Conservation (phyloP, 2,113 vertebrate species). For the Bubo scandiacus region DNA sequence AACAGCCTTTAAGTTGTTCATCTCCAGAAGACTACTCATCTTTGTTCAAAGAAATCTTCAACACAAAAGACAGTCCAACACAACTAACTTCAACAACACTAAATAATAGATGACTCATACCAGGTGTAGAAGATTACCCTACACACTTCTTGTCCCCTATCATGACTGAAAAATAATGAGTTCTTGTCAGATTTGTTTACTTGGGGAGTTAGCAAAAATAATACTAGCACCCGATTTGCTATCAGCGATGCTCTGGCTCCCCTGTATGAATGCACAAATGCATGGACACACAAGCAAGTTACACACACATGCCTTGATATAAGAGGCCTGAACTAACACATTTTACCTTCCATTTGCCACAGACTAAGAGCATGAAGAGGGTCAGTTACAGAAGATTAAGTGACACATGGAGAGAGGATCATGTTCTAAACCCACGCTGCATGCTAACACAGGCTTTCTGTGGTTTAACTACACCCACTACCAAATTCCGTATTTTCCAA, state of each 20-base stretch:
- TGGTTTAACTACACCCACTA: not conserved
- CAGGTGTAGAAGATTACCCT: not conserved
- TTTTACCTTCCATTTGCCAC: slow-evolving; percentile 1
- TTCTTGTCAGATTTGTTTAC: not conserved
- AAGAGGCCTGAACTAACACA: not conserved
- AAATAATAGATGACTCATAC: not conserved
- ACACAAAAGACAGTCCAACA: not conserved
- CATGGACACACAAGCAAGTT: not conserved
- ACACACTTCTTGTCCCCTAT: not conserved
- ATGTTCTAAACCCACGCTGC: not conserved
- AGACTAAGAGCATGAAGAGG: not conserved
- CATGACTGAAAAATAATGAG: not conserved
- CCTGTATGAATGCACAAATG: not conserved
- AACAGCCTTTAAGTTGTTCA: not conserved
- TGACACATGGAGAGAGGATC: not conserved
- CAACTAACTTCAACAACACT: not conserved
- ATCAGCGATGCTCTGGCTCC: not conserved
- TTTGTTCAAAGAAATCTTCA: not conserved
- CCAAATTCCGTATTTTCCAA: not conserved
- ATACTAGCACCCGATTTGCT: not conserved
- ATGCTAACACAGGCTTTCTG: not conserved
- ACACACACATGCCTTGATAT: not conserved
- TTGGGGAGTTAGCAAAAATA: not conserved
- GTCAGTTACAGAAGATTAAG: slow-evolving; percentile 17
- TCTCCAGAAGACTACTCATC: not conserved